These are phyloP conservation scores for Ciconia nigra DNA, from an alignment of 2,797 vertebrate genomes.

Conservation along the genomic window DNA sequence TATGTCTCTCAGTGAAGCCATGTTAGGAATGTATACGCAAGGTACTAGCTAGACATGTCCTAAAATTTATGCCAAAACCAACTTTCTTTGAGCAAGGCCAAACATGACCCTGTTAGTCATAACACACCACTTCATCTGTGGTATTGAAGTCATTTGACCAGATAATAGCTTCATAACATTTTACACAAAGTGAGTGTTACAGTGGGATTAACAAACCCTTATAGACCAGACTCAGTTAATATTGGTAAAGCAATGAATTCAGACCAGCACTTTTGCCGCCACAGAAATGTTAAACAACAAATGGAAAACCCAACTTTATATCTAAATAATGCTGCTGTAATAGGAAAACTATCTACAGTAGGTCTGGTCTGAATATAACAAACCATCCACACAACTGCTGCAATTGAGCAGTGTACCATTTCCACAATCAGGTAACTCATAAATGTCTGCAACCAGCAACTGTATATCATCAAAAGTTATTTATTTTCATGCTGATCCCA, in stretches of 20 bases:
- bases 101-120: neutral
- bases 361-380: neutral
- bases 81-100: neutral
- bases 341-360: neutral
- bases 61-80: neutral
- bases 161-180: neutral
- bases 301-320: neutral
- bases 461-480: neutral
- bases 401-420: neutral
- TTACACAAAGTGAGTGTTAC: neutral
- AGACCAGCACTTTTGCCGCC: neutral
- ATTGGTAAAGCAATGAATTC: neutral
- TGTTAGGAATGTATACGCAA: neutral
- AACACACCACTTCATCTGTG: neutral
- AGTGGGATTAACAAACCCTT: fast-evolving
- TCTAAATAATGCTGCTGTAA: neutral
- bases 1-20: neutral
- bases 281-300: neutral
- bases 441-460: neutral
- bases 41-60: neutral
- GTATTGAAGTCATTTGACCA: neutral
- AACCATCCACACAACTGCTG: neutral
- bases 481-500: neutral
- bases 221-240: neutral
- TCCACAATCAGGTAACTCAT: neutral